phyloP scores from a whole-genome alignment of 2,113 vertebrate species.

The Astatotilapia flaviijosephi region DNA sequence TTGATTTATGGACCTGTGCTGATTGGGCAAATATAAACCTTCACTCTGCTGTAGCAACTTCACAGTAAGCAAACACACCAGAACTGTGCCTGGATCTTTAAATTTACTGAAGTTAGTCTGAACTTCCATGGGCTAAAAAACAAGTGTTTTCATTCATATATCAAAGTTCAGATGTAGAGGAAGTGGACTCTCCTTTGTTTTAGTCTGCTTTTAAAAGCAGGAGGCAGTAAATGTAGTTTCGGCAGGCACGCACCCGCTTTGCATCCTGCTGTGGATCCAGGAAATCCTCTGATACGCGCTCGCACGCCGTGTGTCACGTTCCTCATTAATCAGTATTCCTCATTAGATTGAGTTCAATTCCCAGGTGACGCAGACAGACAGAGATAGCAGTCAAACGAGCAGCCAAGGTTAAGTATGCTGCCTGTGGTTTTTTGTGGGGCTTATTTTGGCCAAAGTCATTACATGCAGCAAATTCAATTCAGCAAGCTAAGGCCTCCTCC shows the following conservation, averaged over 20 bases:
- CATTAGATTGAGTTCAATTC: constrained; percentile 41
- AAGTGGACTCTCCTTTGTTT: not conserved
- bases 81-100: not conserved
- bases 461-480: constrained; percentile 1
- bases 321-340: constrained; percentile 43
- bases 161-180: not conserved
- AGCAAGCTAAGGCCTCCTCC: not conserved
- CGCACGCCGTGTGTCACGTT: not conserved
- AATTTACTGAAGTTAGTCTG: not conserved
- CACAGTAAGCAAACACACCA: not conserved
- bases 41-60: not conserved
- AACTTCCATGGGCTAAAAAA: not conserved
- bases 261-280: not conserved
- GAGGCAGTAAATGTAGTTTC: not conserved
- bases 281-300: not conserved
- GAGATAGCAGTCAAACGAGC: constrained; percentile 19
- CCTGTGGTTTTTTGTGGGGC: not conserved
- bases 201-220: not conserved
- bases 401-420: constrained; percentile 23
- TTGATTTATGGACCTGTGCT: not conserved
- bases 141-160: not conserved
- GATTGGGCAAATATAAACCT: not conserved
- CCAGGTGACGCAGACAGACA: constrained; percentile 13
- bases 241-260: not conserved
- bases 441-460: constrained; percentile 18